phyloP scores from a whole-genome alignment of 30 jellyfish, hydroid and myxozoan genomes.

The Morbakka virulenta region DNA sequence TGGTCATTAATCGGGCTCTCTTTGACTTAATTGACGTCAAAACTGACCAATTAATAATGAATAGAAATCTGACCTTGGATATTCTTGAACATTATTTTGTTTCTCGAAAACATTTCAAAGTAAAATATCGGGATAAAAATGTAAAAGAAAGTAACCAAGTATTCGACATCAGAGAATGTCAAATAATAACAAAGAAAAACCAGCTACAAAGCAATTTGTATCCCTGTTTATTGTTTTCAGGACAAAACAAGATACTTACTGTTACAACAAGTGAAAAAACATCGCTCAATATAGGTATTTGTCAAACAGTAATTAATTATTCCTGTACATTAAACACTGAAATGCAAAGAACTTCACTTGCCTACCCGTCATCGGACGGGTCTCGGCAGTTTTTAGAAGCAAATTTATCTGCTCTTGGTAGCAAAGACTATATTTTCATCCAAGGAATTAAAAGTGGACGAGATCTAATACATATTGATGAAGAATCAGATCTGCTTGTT shows the following conservation, averaged over 20 bases:
- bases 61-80: constrained; percentile 4
- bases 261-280: background rate
- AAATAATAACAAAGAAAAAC: background rate
- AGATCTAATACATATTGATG: background rate
- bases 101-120: background rate
- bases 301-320: background rate
- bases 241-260: background rate
- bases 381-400: background rate
- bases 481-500: background rate
- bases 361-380: background rate
- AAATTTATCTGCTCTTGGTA: background rate
- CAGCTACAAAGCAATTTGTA: background rate
- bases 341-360: background rate
- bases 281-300: no score
- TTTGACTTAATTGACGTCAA: constrained; percentile 61
- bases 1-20: constrained; percentile 66
- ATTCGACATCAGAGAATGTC: background rate
- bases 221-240: background rate
- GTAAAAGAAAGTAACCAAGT: background rate
- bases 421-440: background rate
- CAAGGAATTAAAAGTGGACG: background rate
- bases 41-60: background rate
- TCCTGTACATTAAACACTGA: background rate
- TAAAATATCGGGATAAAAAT: background rate
- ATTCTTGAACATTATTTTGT: constrained; percentile 32